Base-by-base conservation (phyloP, 2,113 vertebrate species). In the Petrocephalus microphthalmus region DNA sequence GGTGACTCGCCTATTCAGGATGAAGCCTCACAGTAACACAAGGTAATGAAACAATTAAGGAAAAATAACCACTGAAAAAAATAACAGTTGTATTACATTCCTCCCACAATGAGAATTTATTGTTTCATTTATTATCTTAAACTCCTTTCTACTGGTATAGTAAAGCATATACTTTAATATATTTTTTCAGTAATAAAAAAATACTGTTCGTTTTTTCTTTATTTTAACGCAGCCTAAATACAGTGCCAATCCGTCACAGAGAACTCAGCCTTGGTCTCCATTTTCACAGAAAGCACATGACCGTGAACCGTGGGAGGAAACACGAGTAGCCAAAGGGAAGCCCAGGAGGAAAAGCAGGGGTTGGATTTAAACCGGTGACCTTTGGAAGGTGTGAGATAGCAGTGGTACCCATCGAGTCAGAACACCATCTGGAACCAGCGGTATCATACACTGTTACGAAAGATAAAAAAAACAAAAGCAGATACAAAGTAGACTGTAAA, bases 1-100 rank as follows among this genome's bases (percentile, higher is more conserved):
- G 88, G 92, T 94, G 92, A 47, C 42, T 47, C 53, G 45, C 22
- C 60, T 4, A 29, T 52, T 87, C 86, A 51, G 22, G 13, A 64
- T 71, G 86, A 52, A 74, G 47, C 25, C n/a, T 45, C 53, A 54
- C 33, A 81, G 22, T 53, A 42, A 74, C 74, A 37, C 51, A 93
- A 54, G 85, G 89, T 90, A 81, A 42, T 78, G 33, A 78, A 78
- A 78, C n/a, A 37, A 78, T 78, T 78, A 78, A 78, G 71, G 13
- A 78, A 19, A 78, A 78, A 42, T 78, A 42, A 19, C 33, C 71
- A 42, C 42, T 78, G 71, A 33, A 78, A 42, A 64, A 67, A 67
- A 67, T 67, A 29, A 6, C 15, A 78, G 19, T 42, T 42, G 13
- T 78, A 37, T 78, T 42, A 19, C 71, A 78, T 19, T 78, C 17